Conservation (phyloP, 2,797 vertebrate genomes). For the Darevskia mixta region DNA sequence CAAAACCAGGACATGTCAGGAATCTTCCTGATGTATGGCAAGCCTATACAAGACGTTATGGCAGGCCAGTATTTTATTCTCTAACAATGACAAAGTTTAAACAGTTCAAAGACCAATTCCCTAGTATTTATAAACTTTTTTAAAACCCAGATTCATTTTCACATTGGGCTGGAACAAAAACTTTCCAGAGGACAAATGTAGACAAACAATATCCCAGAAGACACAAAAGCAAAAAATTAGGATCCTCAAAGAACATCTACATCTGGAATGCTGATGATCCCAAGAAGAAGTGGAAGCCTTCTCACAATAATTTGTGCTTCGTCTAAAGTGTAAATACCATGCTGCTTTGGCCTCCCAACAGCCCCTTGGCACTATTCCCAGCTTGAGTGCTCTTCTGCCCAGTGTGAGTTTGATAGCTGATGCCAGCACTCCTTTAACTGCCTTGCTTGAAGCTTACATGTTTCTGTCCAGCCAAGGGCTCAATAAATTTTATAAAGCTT, state of each 20-base stretch:
- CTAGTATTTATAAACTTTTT: background rate
- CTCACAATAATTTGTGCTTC: background rate
- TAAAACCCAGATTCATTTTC: background rate
- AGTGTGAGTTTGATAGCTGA: background rate
- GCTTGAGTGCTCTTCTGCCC: background rate
- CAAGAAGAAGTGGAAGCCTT: background rate
- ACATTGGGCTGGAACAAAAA: background rate
- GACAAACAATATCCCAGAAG: background rate
- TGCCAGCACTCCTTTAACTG: background rate
- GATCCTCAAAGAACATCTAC: background rate
- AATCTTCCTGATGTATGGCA: too few species aligned
- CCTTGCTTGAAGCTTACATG: background rate
- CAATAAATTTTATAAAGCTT: background rate
- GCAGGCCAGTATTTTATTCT: background rate
- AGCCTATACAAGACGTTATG: background rate
- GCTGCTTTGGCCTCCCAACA: background rate
- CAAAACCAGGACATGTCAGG: too few species aligned
- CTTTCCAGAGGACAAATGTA: background rate
- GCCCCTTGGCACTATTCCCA: background rate
- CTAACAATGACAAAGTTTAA: background rate
- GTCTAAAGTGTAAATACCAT: background rate
- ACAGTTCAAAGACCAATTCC: constrained; percentile 11
- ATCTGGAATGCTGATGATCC: background rate
- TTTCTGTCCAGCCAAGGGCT: background rate
- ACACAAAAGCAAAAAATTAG: background rate